These are phyloP conservation scores for Philopotamus ludificatus DNA, from an alignment of 1,140 invertebrate species.

Conservation along the genomic window DNA sequence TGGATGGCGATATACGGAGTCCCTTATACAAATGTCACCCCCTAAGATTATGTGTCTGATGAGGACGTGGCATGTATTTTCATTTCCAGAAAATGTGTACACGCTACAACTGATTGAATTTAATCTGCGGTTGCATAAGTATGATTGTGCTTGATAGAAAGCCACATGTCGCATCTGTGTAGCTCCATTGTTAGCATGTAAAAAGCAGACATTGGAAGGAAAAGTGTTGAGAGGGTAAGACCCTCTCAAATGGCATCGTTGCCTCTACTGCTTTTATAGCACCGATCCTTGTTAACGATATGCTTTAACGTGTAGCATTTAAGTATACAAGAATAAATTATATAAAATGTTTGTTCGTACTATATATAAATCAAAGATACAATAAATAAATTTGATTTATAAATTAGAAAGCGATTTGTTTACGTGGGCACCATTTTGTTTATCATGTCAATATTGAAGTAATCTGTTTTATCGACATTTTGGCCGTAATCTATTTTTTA, in stretches of 20 bases:
- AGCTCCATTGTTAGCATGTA: slow-evolving; percentile 20
- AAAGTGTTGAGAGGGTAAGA: neutral
- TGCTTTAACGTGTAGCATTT: no score
- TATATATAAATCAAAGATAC: no score
- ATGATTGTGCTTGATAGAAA: neutral
- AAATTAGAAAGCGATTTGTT: no score
- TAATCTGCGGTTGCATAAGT: neutral
- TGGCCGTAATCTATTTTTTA: no score
- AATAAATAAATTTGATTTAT: no score
- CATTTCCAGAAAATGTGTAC: neutral
- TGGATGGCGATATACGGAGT: neutral
- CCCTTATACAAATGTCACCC: neutral
- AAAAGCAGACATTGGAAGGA: slow-evolving; percentile 23
- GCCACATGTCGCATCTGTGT: neutral
- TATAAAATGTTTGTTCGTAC: no score
- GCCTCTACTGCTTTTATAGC: no score
- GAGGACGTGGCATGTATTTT: neutral
- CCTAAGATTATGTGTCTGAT: neutral
- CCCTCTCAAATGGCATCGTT: neutral
- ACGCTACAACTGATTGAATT: neutral
- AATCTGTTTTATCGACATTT: no score
- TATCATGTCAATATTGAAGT: no score
- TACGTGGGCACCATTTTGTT: no score
- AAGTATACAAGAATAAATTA: no score
- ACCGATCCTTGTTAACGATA: no score